Conservation (phyloP, 2,888 invertebrate genomes). For the Emmelina monodactyla region DNA sequence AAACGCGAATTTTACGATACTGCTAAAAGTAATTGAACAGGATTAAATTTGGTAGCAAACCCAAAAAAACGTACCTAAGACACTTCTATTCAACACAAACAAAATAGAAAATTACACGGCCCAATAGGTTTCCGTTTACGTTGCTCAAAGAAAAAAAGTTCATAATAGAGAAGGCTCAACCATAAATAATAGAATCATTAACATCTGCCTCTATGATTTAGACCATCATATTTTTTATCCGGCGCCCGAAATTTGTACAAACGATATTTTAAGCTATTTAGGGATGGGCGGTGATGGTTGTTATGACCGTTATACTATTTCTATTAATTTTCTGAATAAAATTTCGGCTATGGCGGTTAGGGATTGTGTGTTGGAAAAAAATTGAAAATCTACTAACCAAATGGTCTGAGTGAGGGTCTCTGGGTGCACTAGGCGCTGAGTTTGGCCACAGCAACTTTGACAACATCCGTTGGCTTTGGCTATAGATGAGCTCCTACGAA, state of each 20-base stretch:
- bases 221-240: slow-evolving; percentile 45
- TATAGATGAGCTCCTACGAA: slow-evolving; percentile 67
- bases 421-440: slow-evolving; percentile 60
- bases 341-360: neutral
- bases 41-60: too few species aligned
- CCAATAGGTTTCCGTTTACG: slow-evolving; percentile 23
- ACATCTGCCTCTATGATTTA: slow-evolving; percentile 58
- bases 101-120: slow-evolving; percentile 29
- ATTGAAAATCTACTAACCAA: slow-evolving; percentile 63
- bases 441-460: slow-evolving; percentile 67
- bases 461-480: slow-evolving; percentile 66
- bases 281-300: slow-evolving; percentile 40
- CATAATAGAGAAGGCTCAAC: slow-evolving; percentile 37
- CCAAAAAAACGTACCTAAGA: too few species aligned
- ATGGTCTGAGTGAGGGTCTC: slow-evolving; percentile 65
- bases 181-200: slow-evolving; percentile 66
- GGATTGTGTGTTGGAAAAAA: slow-evolving; percentile 25
- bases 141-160: too few species aligned
- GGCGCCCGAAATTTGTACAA: slow-evolving; percentile 22
- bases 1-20: too few species aligned
- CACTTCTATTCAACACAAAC: neutral
- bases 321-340: slow-evolving; percentile 14
- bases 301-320: slow-evolving; percentile 48
- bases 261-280: slow-evolving; percentile 18
- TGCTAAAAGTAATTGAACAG: too few species aligned